phyloP scores from a whole-genome alignment of 2,797 vertebrate species.

The Astyanax mexicanus region DNA sequence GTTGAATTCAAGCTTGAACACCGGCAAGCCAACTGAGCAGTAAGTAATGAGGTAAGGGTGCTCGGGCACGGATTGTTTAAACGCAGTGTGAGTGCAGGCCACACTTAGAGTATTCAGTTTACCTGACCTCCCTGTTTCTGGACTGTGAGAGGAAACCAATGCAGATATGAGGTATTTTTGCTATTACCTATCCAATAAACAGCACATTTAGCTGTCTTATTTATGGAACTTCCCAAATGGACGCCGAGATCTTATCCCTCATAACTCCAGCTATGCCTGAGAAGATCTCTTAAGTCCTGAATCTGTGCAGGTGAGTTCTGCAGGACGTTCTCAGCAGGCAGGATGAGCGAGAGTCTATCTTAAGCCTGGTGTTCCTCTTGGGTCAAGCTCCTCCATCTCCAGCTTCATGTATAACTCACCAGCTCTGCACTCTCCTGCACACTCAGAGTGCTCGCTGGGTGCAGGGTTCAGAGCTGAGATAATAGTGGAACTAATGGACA shows the following conservation, averaged over 20 bases:
- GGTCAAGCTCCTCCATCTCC: background rate
- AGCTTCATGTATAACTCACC: background rate
- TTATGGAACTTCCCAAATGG: background rate
- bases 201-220: too few relatives aligned
- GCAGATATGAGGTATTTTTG: too few relatives aligned
- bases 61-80: too few relatives aligned
- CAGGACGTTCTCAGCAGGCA: background rate
- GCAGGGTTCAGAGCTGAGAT: background rate
- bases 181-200: too few relatives aligned
- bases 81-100: too few relatives aligned
- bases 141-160: too few relatives aligned
- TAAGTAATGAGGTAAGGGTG: too few relatives aligned
- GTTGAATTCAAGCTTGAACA: too few relatives aligned
- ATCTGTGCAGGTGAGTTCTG: background rate
- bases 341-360: background rate
- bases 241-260: background rate
- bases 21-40: too few relatives aligned
- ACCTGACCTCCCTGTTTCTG: too few relatives aligned
- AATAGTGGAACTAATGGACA: conserved; percentile 7
- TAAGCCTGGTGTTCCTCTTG: background rate
- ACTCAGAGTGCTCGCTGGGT: conserved; percentile 13
- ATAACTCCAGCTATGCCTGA: background rate
- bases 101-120: too few relatives aligned
- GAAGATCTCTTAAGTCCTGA: background rate
- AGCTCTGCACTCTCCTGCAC: background rate